Evolutionary conservation across 1,140 invertebrate species (phyloP), one percentile per base, ranked within the genome.

Genomic region (Sminthurinus signatus): DNA sequence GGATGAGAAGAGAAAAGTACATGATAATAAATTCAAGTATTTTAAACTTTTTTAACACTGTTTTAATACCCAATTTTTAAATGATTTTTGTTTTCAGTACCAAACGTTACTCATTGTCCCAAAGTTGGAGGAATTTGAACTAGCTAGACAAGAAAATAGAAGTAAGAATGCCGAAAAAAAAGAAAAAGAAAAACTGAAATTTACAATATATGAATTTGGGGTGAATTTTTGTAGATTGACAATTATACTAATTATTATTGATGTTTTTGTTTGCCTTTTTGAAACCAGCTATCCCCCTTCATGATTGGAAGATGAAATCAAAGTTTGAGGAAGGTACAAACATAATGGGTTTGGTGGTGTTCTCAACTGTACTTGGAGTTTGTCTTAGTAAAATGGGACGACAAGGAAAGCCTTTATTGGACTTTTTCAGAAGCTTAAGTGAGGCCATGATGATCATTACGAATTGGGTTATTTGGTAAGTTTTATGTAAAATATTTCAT

Each of bases 361-460:
- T 91, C 74, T 85, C 86, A 58, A 83, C 90, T 3, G 81, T 88
- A 2, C 76, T 91, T 23, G 89, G 89, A 14, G 85, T 89, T 28
- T 86, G 87, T 0, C 78, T 92, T 29, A 85, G 87, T 5, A 84
- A 86, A 73, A 87, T 91, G 86, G 83, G 85, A 0, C 81, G 85
- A 46, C 75, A 81, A 70, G 88, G 86, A 23, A 82, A 85, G 69
- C 81, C 86, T 21, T 75, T 92, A 19, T 79, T 89, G 60, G 79
- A 85, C 36, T 88, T 91, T 76, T 91, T 91, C 74, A 83, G 82
- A 27, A 76, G 83, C 1, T 75, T 91, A 0, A 86, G 86, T 17
- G 88, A 90, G 72, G 86, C 87, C 28, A 89, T 90, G 84, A 91
- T 92, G 88, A 85, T 87, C 23, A 88, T 92, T 60, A 91, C 89